Percentiles rank a stretch among this genome's conserved stretches.
These are phyloP conservation scores for Rhorus exstirpatorius DNA, from an alignment of 2,888 invertebrate species.

Conservation along the genomic window DNA sequence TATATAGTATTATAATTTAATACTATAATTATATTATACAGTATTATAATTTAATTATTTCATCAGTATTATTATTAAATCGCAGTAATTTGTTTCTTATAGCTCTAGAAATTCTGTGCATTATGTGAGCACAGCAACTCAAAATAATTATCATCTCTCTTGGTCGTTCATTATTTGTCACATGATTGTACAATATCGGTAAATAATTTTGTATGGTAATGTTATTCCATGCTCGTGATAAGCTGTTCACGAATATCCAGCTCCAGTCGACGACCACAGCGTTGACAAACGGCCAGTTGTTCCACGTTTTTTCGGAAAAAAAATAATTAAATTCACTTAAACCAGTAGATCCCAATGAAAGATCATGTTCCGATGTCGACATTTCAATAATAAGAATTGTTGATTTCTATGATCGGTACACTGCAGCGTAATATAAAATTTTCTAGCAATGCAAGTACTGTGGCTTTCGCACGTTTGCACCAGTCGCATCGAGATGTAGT, in stretches of 20 bases:
- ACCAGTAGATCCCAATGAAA: slow-evolving; percentile 48
- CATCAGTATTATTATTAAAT: slow-evolving; percentile 30
- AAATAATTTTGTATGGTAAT: background rate
- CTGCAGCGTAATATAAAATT: slow-evolving; percentile 59
- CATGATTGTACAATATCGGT: slow-evolving; percentile 38
- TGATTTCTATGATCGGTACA: slow-evolving; percentile 6
- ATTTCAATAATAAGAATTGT: slow-evolving; percentile 32
- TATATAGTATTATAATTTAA: too few relatives aligned
- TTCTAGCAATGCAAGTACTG: slow-evolving; percentile 44
- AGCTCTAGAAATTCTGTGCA: slow-evolving; percentile 57
- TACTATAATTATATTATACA: too few relatives aligned
- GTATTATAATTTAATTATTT: too few relatives aligned
- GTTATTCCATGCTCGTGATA: background rate
- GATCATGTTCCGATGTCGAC: slow-evolving; percentile 59
- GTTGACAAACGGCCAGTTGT: background rate
- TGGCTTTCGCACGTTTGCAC: slow-evolving; percentile 59
- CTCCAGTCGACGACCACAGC: slow-evolving; percentile 1
- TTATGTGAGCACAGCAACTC: slow-evolving; percentile 66
- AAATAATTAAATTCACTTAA: slow-evolving; percentile 59
- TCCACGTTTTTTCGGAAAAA: slow-evolving; percentile 1
- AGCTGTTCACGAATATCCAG: background rate
- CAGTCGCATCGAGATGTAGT: slow-evolving; percentile 67
- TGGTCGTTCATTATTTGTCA: background rate
- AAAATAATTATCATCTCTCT: slow-evolving; percentile 40
- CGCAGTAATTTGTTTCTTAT: slow-evolving; percentile 40